Evolutionary conservation across 30 jellyfish, hydroid and myxozoan genomes (phyloP).

Genomic region (Aurelia coerulea): DNA sequence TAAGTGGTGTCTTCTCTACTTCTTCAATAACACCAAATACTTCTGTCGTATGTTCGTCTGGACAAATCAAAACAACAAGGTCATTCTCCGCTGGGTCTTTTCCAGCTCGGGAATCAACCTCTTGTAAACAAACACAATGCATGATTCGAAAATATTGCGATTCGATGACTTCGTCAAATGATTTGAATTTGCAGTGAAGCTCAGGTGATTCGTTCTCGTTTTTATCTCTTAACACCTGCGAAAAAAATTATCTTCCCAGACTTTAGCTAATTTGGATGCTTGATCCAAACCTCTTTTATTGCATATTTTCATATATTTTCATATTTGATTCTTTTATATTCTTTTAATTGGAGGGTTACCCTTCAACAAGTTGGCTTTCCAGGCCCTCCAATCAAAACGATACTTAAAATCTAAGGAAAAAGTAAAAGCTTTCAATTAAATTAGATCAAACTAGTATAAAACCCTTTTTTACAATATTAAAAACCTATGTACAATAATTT

Average conservation of each 20-base stretch:
- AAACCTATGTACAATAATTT: no score
- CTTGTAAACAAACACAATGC: constrained; percentile 44
- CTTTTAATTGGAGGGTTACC: no score
- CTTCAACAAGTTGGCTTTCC: no score
- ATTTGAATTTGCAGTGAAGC: constrained; percentile 28
- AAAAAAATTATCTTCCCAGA: background rate
- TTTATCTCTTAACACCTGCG: constrained; percentile 54
- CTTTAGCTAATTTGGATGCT: no score
- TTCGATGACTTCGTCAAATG: constrained; percentile 36
- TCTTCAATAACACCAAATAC: constrained; percentile 81
- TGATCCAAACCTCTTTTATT: no score
- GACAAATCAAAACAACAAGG: constrained; percentile 64
- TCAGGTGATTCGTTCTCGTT: constrained; percentile 36
- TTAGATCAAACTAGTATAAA: no score
- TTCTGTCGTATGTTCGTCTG: constrained; percentile 41
- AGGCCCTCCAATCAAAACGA: no score
- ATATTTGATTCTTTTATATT: no score
- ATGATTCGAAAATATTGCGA: constrained; percentile 32
- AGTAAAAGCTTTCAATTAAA: no score
- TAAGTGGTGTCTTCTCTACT: constrained; percentile 14
- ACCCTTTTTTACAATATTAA: no score
- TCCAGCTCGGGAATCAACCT: background rate
- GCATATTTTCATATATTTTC: no score
- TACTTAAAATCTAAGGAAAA: no score
- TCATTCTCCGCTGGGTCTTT: constrained; percentile 63